Evolutionary conservation across 2,888 invertebrate species (phyloP), one percentile per base, ranked within the genome.

Genomic region (Cephus sareptanus): DNA sequence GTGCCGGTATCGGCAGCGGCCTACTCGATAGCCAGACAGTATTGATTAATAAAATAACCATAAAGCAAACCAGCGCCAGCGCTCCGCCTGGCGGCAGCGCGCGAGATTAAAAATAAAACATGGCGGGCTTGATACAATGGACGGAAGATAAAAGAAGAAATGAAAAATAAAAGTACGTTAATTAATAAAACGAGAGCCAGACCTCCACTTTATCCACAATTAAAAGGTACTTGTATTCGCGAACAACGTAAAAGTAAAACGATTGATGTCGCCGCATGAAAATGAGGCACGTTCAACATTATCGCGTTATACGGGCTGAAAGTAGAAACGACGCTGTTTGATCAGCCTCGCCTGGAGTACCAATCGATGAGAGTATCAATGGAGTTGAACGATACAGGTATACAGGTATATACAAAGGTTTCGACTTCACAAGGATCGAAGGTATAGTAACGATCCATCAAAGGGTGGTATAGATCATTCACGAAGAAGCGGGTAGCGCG

Each of bases 21-120:
- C 83, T 82, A 82, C 81, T 85, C 87, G 82, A 87, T 84, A 86
- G 84, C 83, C 82, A 79, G 82, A 81, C 84, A 80, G 82, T 83
- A 79, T 86, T 84, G 84, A 86, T 87, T 87, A 88, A 86, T 87
- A 83, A 87, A 87, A 87, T 83, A 84, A 83, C 86, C 81, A 87
- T 86, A 86, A 86, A 74, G 34, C 37, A 74, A 35, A 23, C 35
- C 74, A 34, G 34, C 34, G 35, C 74, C 74, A 30, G 23, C 9
- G 15, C 15, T 40, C 6, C 40, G 15, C 15, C 40, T 40, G 56
- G 56, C 56, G 56, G 56, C 23, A 23, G 56, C 23, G 77, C 75
- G 76, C 56, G 77, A 79, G 73, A 79, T 76, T 35, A 35, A 77
- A 76, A 79, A 76, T 68, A 71, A 76, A 77, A 75, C 56, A 73